Evolutionary conservation across 2,113 vertebrate species (phyloP), one percentile per base, ranked within the genome.

Genomic region (Muscicapa adusta): DNA sequence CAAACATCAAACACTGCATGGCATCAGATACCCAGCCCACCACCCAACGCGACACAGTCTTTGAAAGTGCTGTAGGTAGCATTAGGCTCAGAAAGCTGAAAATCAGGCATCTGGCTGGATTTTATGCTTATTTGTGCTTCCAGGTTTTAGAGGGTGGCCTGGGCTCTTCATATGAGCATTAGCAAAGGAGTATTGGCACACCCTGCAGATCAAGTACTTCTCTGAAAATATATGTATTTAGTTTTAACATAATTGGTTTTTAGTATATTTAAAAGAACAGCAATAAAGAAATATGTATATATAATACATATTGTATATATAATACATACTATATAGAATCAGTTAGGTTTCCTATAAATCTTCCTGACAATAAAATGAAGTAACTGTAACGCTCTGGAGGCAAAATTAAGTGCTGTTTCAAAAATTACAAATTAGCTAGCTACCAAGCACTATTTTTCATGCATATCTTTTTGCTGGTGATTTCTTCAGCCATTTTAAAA

Each of bases 11-110:
- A 42, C 10, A 13, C n/a, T 23, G 40, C 48, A 33, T 4, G 12
- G 40, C 36, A 26, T 78, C 33, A 28, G 40, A n/a, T 88, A n/a
- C 33, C 29, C 61, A 50, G 16, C 40, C 33, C 33, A 28, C 31
- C 38, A 36, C 25, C 40, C 66, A 65, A 5, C 1, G 1, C 0
- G 0, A 18, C 0, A 0, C 8, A 66, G 45, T 33, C 54, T 66
- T 74, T 86, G 23, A 48, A 90, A 80, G 26, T 56, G 56, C 43
- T 86, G 25, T 57, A 85, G 47, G 7, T 58, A 74, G 22, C 26
- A 86, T 6, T 14, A 78, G 45, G 61, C 40, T 80, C 60, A 77
- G 26, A 81, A 89, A 60, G 34, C 18, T 50, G 53, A 40, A 81
- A 45, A 83, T 80, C 38, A 43, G 31, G 8, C 24, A 18, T 79